Evolutionary conservation across 2,797 vertebrate genomes (phyloP), one percentile per base, ranked within the genome.

Genomic region (Catamblyrhynchus diadema): DNA sequence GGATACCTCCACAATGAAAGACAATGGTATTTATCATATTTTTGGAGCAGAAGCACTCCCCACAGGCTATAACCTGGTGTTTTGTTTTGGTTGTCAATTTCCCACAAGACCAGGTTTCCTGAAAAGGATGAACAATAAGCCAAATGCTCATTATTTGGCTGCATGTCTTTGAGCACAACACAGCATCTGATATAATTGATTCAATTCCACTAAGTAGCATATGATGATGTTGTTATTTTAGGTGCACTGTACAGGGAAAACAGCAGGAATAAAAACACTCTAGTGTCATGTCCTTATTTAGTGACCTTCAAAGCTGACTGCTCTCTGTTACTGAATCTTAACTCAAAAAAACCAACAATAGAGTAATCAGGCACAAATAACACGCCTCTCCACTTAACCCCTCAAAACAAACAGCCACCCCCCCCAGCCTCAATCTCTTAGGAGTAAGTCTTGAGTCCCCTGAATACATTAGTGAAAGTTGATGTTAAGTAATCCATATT

Each of bases 101-200:
- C 79, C 78, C 90, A 35, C 42, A 89, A 85, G 78, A 78, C 77
- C 0, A 19, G 69, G 32, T 88, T 94, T 92, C 91, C 93, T 96
- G 96, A 96, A 96, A 97, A 93, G 86, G 94, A 94, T 4, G 45
- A 96, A 95, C 83, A 89, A 89, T 95, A 88, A 44, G 70, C 86
- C 93, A 97, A 96, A 96, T 95, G 94, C 94, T 96, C 75, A 42
- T 97, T 95, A 95, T 96, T 96, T 30, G 93, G 54, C 95, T 97
- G 96, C 94, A 88, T 95, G 64, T 96, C 44, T 89, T 84, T 94
- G 81, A 92, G 80, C 61, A 47, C 28, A 79, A 37, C 44, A 57
- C 51, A 67, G 66, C 67, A 82, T 61, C 84, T 80, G 57, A 74
- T 78, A 33, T 71, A 85, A 94, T 69, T 90, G 64, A 84, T 90